Evolutionary conservation across 2,888 invertebrate genomes (phyloP).

Genomic region (Sminthurides aquaticus): DNA sequence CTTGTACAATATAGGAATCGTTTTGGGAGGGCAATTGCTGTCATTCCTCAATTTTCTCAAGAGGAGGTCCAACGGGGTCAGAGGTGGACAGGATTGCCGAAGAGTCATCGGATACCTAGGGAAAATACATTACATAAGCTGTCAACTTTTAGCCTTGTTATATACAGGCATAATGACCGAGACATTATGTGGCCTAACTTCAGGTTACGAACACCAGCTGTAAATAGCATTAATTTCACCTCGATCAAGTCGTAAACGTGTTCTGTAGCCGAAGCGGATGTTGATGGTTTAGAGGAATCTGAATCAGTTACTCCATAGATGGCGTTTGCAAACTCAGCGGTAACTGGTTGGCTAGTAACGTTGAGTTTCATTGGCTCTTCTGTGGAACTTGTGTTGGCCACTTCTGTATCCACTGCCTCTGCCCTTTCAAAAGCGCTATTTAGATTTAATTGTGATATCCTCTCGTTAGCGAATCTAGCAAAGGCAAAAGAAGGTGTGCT

Average conservation of each 20-base stretch:
- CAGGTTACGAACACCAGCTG: no score
- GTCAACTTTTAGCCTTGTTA: not conserved
- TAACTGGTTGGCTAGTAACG: not conserved
- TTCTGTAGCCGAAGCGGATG: slow-evolving; percentile 1
- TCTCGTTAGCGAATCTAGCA: slow-evolving; percentile 37
- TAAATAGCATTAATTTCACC: no score
- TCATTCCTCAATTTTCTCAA: not conserved
- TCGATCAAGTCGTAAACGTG: slow-evolving; percentile 23
- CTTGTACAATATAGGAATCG: no score
- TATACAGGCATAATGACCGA: no score
- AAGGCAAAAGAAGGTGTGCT: slow-evolving; percentile 33
- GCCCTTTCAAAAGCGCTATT: slow-evolving; percentile 13
- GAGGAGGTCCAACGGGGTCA: not conserved
- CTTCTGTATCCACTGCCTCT: slow-evolving; percentile 9
- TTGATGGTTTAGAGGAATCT: not conserved
- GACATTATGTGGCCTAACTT: no score
- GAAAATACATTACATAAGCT: not conserved
- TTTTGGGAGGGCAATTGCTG: no score
- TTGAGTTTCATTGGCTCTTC: not conserved
- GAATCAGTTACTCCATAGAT: not conserved
- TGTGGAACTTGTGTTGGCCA: not conserved
- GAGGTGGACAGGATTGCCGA: not conserved
- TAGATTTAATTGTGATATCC: slow-evolving; percentile 26
- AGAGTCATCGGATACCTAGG: not conserved
- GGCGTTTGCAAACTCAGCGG: slow-evolving; percentile 10